A percentile compares a stretch with the other conserved stretches of the same genome.
Conservation (phyloP, 2,113 vertebrate genomes). For the Melanerpes aurifrons region DNA sequence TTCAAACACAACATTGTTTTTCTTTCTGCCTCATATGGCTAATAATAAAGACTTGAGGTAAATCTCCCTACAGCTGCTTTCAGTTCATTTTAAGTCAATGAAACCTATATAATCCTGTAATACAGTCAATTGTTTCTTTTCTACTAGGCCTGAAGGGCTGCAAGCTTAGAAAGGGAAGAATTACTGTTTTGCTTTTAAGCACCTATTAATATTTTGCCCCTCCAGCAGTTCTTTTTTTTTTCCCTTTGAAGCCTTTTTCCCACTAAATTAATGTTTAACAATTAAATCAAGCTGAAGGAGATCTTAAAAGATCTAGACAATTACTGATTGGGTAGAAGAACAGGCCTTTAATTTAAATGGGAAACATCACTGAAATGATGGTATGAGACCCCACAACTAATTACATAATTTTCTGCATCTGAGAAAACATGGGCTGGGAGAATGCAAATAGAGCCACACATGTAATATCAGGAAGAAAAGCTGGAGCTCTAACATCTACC, state of each 20-base stretch:
- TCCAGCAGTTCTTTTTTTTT: conserved; percentile 71
- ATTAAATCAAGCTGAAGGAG: conserved; percentile 86
- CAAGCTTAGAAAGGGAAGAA: conserved; percentile 88
- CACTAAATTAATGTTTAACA: conserved; percentile 87
- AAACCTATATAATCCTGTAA: conserved; percentile 93
- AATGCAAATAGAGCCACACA: conserved; percentile 78
- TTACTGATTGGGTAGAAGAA: conserved; percentile 84
- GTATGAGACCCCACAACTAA: conserved; percentile 86
- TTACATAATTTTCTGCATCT: conserved; percentile 97
- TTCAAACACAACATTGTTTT: conserved; percentile 88
- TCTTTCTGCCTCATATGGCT: conserved; percentile 87
- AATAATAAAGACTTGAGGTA: conserved; percentile 93
- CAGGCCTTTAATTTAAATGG: conserved; percentile 85
- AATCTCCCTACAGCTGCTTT: conserved; percentile 93
- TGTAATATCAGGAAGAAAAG: conserved; percentile 63
- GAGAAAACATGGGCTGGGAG: conserved; percentile 87
- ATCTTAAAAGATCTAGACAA: conserved; percentile 81
- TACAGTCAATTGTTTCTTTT: conserved; percentile 89
- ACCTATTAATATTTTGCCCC: conserved; percentile 85
- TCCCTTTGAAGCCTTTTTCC: conserved; percentile 79
- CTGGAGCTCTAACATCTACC: conserved; percentile 58
- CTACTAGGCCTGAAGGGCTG: conserved; percentile 84
- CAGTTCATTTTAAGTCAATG: conserved; percentile 95
- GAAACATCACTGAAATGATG: conserved; percentile 84
- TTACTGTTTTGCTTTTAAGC: conserved; percentile 86